Evolutionary conservation across 53 echinoderm and acorn worm species (phyloP), one percentile per base, ranked within the genome.

Genomic region (Mesocentrotus franciscanus): DNA sequence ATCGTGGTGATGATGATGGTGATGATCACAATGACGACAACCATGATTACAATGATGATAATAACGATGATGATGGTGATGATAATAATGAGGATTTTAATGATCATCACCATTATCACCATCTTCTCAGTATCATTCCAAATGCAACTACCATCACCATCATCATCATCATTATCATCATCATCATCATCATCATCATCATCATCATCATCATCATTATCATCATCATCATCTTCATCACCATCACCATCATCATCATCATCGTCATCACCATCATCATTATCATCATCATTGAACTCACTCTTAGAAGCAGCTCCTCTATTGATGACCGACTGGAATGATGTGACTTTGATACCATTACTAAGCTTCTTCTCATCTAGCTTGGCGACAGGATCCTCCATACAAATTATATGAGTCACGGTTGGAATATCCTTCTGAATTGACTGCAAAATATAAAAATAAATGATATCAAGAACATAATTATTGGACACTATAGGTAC

Each of bases 361-460:
- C n/a, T 56, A 16, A 95, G 91, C 8, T 90, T 93, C 91, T 96
- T 97, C 27, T 92, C 81, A 20, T 95, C 72, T 0, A 89, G 64
- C 49, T 95, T 97, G 36, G 92, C 20, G 13, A 95, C 92, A 14
- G 96, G 96, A 58, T 98, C 98, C 70, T 97, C 98, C 96, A 97
- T 97, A 61, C 96, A 98, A 26, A 98, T 95, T 24, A 98, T 96
- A 84, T 96, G 94, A 33, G 94, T 96, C 56, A 98, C 97, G 15
- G 36, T 93, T 1, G 98, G 98, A 18, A 98, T 98, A 26, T 95
- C 94, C 42, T 95, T 95, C 62, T 96, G 97, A 89, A 98, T 97
- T 33, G 95, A 95, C 98, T 98, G 92, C 17, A 92, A 95, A 58
- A 84, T 49, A 78, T 1, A 81, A 34, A 34, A 42, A 93, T 22